A percentile compares a stretch with the other conserved stretches of the same genome.
phyloP scores from a whole-genome alignment of 2,797 vertebrate genomes.

The Falco naumanni region DNA sequence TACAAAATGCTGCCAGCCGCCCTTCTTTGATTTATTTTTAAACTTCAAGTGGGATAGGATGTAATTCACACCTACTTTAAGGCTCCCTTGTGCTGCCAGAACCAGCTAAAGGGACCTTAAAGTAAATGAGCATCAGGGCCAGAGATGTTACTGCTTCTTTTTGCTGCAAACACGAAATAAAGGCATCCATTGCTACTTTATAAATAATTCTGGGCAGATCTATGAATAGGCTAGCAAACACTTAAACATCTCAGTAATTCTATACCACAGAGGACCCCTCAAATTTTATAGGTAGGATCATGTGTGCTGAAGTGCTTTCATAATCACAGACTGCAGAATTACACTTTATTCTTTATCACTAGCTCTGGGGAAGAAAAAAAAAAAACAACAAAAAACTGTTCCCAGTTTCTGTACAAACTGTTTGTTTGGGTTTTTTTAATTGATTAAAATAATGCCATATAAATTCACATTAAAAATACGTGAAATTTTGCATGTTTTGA shows the following conservation, averaged over 20 bases:
- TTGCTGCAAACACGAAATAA: background rate
- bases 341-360: background rate
- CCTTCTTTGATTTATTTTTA: slow-evolving; percentile 63
- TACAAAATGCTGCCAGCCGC: slow-evolving; percentile 9
- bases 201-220: background rate
- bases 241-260: background rate
- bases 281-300: slow-evolving; percentile 1
- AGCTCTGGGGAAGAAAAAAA: background rate
- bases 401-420: background rate
- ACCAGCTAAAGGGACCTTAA: slow-evolving; percentile 1
- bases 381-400: background rate
- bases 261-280: background rate
- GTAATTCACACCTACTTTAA: slow-evolving; percentile 61
- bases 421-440: background rate
- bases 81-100: slow-evolving; percentile 25
- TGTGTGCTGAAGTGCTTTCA: background rate
- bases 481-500: background rate
- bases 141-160: slow-evolving; percentile 42
- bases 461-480: background rate
- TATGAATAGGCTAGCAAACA: background rate
- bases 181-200: background rate
- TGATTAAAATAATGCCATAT: background rate
- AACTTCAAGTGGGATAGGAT: slow-evolving; percentile 61
- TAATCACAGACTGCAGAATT: background rate
- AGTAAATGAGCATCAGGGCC: slow-evolving; percentile 7